A percentile compares a stretch with the other conserved stretches of the same genome.
phyloP scores from a whole-genome alignment of 1,140 invertebrate genomes.

The Piezodorus guildinii region DNA sequence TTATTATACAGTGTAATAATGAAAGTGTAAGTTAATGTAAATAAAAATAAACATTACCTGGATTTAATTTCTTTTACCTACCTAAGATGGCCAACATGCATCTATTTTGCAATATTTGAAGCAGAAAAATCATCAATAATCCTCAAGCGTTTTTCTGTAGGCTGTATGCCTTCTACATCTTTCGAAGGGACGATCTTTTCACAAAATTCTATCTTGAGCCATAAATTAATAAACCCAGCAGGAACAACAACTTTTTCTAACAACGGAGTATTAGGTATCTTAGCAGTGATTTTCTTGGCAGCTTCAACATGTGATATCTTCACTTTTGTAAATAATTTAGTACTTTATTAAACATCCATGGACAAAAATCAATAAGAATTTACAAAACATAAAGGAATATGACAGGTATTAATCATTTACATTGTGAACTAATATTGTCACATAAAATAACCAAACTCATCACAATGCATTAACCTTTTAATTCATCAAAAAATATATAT shows the following conservation, averaged over 20 bases:
- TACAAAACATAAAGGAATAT: background rate
- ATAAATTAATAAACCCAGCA: slow-evolving; percentile 93
- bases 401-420: background rate
- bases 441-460: no score
- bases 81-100: slow-evolving; percentile 98
- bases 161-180: slow-evolving; percentile 56
- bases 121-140: slow-evolving; percentile 95
- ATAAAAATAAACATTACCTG: no score
- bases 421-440: no score
- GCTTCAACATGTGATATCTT: slow-evolving; percentile 63
- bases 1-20: no score
- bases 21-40: no score
- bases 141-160: slow-evolving; percentile 46
- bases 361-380: no score
- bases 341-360: background rate
- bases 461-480: no score
- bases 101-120: slow-evolving; percentile 99
- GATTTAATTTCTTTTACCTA: slow-evolving; percentile 27
- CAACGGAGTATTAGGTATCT: slow-evolving; percentile 49
- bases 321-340: slow-evolving; percentile 34
- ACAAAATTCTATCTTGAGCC: slow-evolving; percentile 56
- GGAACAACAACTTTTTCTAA: slow-evolving; percentile 71
- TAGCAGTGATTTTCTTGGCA: slow-evolving; percentile 63
- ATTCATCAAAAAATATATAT: no score
- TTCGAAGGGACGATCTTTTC: slow-evolving; percentile 49